These are phyloP conservation scores for Microctonus brassicae DNA, from an alignment of 2,888 invertebrate species.

Conservation along the genomic window DNA sequence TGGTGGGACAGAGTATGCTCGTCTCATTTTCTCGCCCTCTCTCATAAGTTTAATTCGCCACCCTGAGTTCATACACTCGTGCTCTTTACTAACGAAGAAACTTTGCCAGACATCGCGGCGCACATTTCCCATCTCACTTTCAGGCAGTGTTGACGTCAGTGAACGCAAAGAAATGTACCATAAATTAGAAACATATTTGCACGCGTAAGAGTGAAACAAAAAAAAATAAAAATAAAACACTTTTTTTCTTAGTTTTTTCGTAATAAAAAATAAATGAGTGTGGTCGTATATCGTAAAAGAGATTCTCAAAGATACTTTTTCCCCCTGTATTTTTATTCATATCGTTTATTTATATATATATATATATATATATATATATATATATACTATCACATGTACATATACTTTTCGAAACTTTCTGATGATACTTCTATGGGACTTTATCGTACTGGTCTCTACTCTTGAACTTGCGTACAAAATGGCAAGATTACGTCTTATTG, in stretches of 20 bases:
- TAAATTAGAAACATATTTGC: constrained; percentile 27
- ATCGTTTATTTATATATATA: background rate
- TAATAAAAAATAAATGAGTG: background rate
- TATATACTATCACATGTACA: background rate
- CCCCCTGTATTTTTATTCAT: background rate
- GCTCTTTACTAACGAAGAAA: constrained; percentile 10
- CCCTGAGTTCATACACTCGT: background rate
- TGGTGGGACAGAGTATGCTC: background rate
- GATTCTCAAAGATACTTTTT: background rate
- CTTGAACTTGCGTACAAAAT: constrained; percentile 1
- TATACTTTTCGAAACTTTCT: background rate
- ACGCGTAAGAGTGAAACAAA: constrained; percentile 25
- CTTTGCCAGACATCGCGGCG: background rate
- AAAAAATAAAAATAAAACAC: background rate
- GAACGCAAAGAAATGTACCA: constrained; percentile 26
- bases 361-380: background rate
- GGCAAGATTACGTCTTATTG: background rate
- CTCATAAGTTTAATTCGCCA: constrained; percentile 32
- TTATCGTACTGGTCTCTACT: background rate
- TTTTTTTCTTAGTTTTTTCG: too few species aligned
- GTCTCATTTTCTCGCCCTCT: background rate
- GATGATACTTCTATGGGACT: background rate
- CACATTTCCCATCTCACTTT: background rate
- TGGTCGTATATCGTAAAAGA: background rate
- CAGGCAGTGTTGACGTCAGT: constrained; percentile 5